A percentile compares a stretch with the other conserved stretches of the same genome.
Conservation (phyloP, 2,797 vertebrate genomes). For the Sebastes baramenuke region DNA sequence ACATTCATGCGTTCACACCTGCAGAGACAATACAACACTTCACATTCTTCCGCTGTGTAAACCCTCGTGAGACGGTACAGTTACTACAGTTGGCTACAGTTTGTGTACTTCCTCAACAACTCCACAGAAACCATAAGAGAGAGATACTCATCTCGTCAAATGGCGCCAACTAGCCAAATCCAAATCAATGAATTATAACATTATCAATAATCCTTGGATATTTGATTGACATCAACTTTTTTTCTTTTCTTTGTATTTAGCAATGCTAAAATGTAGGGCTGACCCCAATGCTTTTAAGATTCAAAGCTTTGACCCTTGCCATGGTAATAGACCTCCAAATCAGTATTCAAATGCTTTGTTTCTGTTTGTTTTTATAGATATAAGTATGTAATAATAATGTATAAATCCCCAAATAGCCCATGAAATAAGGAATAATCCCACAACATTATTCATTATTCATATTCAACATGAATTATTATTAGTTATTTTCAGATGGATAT, state of each 20-base stretch:
- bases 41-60: neutral
- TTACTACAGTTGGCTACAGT: slow-evolving; percentile 2
- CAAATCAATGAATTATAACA: neutral
- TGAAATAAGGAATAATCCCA: too few relatives aligned
- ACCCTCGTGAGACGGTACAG: slow-evolving; percentile 1
- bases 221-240: neutral
- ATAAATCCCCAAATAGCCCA: too few relatives aligned
- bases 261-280: neutral
- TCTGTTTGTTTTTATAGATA: too few relatives aligned
- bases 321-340: too few relatives aligned
- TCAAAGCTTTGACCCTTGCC: too few relatives aligned
- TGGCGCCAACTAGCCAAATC: neutral
- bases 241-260: neutral
- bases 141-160: neutral
- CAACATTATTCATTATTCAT: too few relatives aligned
- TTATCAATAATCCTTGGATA: neutral
- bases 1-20: neutral
- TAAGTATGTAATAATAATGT: too few relatives aligned
- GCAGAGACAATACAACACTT: neutral
- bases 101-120: neutral
- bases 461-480: too few relatives aligned
- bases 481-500: too few relatives aligned
- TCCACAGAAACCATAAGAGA: neutral
- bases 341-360: too few relatives aligned
- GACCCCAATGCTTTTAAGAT: too few relatives aligned